These are phyloP conservation scores for Argyra leucocephala DNA, from an alignment of 2,888 invertebrate species.

Conservation along the genomic window DNA sequence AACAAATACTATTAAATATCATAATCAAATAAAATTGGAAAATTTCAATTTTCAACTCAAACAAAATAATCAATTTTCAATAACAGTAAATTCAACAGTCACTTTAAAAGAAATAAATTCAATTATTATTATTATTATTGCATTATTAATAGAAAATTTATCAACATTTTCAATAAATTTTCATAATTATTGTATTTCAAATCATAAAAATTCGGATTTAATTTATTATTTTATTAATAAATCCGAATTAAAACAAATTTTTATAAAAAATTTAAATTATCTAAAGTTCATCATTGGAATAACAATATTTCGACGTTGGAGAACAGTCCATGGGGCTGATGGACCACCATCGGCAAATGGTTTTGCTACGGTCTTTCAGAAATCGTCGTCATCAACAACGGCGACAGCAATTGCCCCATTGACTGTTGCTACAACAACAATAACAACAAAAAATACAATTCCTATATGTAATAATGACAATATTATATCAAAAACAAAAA, in stretches of 20 bases:
- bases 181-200: too few relatives aligned
- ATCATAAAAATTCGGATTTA: too few relatives aligned
- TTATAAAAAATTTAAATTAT: background rate
- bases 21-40: too few relatives aligned
- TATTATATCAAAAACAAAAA: background rate
- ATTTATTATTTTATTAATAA: too few relatives aligned
- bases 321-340: conserved; percentile 28
- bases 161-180: too few relatives aligned
- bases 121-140: too few relatives aligned
- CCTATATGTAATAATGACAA: background rate
- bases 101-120: too few relatives aligned
- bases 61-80: too few relatives aligned
- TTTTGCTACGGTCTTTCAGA: conserved; percentile 27
- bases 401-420: conserved; percentile 7
- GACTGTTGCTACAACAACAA: conserved; percentile 11
- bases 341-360: conserved; percentile 26
- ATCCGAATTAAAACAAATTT: background rate
- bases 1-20: too few relatives aligned
- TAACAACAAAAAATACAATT: background rate
- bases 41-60: too few relatives aligned
- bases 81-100: too few relatives aligned
- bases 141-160: too few relatives aligned
- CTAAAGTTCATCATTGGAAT: conserved; percentile 25
- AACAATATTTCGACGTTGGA: conserved; percentile 28
- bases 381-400: conserved; percentile 14